Conservation (phyloP, 2,888 invertebrate genomes). For the Cataglyphis rosenhaueri region DNA sequence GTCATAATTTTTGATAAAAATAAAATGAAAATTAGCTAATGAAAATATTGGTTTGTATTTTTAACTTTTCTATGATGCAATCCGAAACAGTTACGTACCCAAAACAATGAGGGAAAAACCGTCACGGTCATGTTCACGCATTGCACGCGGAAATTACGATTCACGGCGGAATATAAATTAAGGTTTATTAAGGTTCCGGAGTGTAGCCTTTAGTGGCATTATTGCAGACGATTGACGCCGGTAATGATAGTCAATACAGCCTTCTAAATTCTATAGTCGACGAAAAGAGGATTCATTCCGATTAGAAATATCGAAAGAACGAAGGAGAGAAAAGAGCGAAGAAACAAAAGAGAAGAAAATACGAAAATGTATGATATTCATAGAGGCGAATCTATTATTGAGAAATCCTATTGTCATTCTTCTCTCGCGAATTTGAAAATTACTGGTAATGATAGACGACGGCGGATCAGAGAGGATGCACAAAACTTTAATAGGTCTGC, state of each 20-base stretch:
- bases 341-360: background rate
- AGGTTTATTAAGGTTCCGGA: constrained; percentile 25
- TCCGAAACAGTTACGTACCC: background rate
- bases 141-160: constrained; percentile 38
- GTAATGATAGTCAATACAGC: constrained; percentile 11
- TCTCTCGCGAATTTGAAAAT: constrained; percentile 59
- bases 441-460: constrained; percentile 29
- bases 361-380: constrained; percentile 17
- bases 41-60: background rate
- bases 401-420: constrained; percentile 48
- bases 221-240: constrained; percentile 16
- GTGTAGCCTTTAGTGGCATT: constrained; percentile 11
- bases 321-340: background rate
- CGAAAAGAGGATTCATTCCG: constrained; percentile 22
- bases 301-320: background rate
- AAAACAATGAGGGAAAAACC: background rate
- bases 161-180: constrained; percentile 28
- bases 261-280: constrained; percentile 11
- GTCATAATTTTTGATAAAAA: background rate
- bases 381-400: background rate
- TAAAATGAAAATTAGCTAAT: background rate
- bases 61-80: background rate
- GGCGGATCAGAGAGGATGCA: constrained; percentile 9
- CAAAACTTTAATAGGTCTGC: constrained; percentile 22
- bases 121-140: constrained; percentile 5